Percentiles rank a stretch among this genome's conserved stretches.
Conservation (phyloP, 2,888 invertebrate species). For the Doris montereyensis region DNA sequence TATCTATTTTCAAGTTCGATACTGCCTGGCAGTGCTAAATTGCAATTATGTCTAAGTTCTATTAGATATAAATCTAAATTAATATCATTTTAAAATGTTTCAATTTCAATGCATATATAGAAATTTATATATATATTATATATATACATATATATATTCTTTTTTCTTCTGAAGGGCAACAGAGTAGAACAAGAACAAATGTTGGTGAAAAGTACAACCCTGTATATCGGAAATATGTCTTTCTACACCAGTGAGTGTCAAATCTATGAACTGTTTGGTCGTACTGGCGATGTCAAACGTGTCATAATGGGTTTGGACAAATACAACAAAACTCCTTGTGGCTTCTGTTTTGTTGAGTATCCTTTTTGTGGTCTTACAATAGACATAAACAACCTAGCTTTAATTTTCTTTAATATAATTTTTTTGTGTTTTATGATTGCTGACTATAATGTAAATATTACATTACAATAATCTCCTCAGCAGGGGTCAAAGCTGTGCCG, state of each 20-base stretch:
- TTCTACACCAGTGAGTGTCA: slow-evolving; percentile 99
- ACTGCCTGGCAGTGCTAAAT: too few species aligned
- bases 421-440: too few species aligned
- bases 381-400: too few species aligned
- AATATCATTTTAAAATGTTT: not conserved
- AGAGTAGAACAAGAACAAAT: slow-evolving; percentile 67
- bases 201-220: slow-evolving; percentile 77
- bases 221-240: slow-evolving; percentile 97
- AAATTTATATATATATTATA: not conserved
- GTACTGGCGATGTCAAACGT: slow-evolving; percentile 92
- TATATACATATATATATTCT: too few species aligned
- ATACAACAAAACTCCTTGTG: slow-evolving; percentile 98
- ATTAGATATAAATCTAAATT: too few species aligned
- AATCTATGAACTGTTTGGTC: slow-evolving; percentile 95
- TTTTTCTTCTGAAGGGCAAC: slow-evolving; percentile 65
- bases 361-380: too few species aligned
- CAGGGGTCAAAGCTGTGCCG: too few species aligned
- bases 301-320: slow-evolving; percentile 99
- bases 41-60: too few species aligned
- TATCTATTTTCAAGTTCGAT: too few species aligned
- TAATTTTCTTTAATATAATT: too few species aligned
- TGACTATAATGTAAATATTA: too few species aligned
- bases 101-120: not conserved
- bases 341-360: slow-evolving; percentile 96
- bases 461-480: too few species aligned